Evolutionary conservation across 2,888 invertebrate species (phyloP), one percentile per base, ranked within the genome.

Genomic region (Embidobia sp.): DNA sequence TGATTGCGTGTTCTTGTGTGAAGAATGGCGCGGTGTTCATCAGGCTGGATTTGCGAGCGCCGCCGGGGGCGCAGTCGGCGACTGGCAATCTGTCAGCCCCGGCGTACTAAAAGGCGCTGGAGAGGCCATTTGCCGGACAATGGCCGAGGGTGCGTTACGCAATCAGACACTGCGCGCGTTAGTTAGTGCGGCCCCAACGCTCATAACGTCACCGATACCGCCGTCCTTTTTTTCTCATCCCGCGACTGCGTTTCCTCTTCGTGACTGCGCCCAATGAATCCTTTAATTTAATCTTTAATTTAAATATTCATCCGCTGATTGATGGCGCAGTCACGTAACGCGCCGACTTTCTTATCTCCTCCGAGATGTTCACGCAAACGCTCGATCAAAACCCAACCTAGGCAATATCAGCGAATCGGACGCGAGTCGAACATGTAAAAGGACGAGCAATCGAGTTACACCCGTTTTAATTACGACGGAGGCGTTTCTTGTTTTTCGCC

Each of bases 1-100:
- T n/a, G n/a, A n/a, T n/a, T n/a, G n/a, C n/a, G n/a, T n/a, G n/a
- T n/a, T n/a, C n/a, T n/a, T n/a, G n/a, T n/a, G n/a, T n/a, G n/a
- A n/a, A n/a, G n/a, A n/a, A n/a, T n/a, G n/a, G n/a, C n/a, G n/a
- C n/a, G n/a, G n/a, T n/a, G n/a, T n/a, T n/a, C 35, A 13, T 35
- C 70, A 63, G 37, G 18, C 49, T 49, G 64, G 40, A 49, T 69
- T 33, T 8, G 29, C 10, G 31, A 15, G 13, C n/a, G 13, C 10
- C 16, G 18, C 19, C 13, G 35, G 8, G n/a, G 29, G 26, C 44
- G 35, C 26, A 48, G 18, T 59, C 19, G 26, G 8, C 13, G 53
- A 49, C 59, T 69, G 59, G 59, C 55, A 64, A 73, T 64, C 73
- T 73, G 64, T 53, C 49, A 33, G 18, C 64, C 37, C 46, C 31